These are phyloP conservation scores for Calonectris borealis DNA, from an alignment of 2,113 vertebrate genomes.

Conservation along the genomic window DNA sequence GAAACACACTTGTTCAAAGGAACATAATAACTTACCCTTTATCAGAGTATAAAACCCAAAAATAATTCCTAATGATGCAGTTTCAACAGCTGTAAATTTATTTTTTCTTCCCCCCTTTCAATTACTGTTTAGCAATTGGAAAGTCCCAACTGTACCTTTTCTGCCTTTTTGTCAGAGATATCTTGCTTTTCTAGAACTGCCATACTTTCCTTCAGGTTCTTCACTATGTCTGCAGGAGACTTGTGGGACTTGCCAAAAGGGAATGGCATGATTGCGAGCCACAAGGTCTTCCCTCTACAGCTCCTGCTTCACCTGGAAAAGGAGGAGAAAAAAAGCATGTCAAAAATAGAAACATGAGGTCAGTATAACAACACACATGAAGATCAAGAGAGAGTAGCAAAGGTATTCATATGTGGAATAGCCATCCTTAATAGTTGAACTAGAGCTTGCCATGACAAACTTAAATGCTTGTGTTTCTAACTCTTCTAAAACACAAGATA, in stretches of 20 bases:
- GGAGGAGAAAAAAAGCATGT: not conserved
- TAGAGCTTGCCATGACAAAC: not conserved
- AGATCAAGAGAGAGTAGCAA: not conserved
- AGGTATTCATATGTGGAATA: not conserved
- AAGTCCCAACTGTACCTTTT: slow-evolving; percentile 80
- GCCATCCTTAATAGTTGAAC: not conserved
- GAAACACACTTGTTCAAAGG: not conserved
- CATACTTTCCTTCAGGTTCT: slow-evolving; percentile 96
- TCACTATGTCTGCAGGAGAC: slow-evolving; percentile 96
- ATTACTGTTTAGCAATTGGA: not conserved
- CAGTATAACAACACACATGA: not conserved
- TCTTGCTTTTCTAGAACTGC: slow-evolving; percentile 92
- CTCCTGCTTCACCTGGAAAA: slow-evolving; percentile 79
- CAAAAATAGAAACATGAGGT: not conserved
- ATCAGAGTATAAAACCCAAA: not conserved
- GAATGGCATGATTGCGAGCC: slow-evolving; percentile 90
- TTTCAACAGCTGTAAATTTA: not conserved
- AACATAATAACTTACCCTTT: not conserved
- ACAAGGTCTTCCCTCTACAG: slow-evolving; percentile 71
- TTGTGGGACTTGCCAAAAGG: slow-evolving; percentile 97
- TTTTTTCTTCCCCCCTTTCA: not conserved
- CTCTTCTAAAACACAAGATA: not conserved
- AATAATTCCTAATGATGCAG: not conserved
- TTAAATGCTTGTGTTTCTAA: not conserved
- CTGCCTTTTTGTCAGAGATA: slow-evolving; percentile 94